Base-by-base conservation (phyloP, 2,888 invertebrate species). In the Rotaria magnacalcarata region DNA sequence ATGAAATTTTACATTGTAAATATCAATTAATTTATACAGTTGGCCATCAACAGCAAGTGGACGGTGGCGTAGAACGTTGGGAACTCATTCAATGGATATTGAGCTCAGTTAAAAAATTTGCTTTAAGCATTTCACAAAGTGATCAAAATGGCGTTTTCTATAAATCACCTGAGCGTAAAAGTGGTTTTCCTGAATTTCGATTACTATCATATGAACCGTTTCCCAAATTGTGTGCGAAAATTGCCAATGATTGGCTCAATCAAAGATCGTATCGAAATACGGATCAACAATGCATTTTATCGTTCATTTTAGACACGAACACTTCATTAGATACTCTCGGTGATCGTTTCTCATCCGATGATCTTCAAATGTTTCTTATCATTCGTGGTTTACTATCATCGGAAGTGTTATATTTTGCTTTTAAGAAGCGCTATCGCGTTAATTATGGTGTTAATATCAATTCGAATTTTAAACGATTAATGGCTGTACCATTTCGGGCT, bases 1-100 rank as follows among this genome's bases (percentile, higher is more conserved):
- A 75, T 47, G 75, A 75, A 75, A 75, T 75, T 75, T 43, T 75
- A 75, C 75, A 75, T 75, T 41, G 41, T 24, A 75, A 75, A 75
- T 75, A 75, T 75, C 75, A 75, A n/a, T 47, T 75, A 7, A 75
- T 75, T 16, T 75, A 75, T 24, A 75, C 75, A 24, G 75, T 75
- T 75, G 75, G 75, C 24, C 8, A 24, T 24, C 75, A 75, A 75
- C 43, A 75, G 24, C 75, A 43, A 75, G 11, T 75, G 0, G 67
- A 67, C 10, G 67, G 67, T 14, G 67, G 67, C 5, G n/a, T 67
- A 6, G 67, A 27, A 67, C 67, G 67, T 10, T 67, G 67, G 67
- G 8, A 67, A 34, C 11, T 34, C 16, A 67, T 67, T 67, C 67
- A 67, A 34, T 67, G 11, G n/a, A 67, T 67, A 67, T 34, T 67